Evolutionary conservation across 1,140 invertebrate genomes (phyloP).

Genomic region (Drosophila serrata): DNA sequence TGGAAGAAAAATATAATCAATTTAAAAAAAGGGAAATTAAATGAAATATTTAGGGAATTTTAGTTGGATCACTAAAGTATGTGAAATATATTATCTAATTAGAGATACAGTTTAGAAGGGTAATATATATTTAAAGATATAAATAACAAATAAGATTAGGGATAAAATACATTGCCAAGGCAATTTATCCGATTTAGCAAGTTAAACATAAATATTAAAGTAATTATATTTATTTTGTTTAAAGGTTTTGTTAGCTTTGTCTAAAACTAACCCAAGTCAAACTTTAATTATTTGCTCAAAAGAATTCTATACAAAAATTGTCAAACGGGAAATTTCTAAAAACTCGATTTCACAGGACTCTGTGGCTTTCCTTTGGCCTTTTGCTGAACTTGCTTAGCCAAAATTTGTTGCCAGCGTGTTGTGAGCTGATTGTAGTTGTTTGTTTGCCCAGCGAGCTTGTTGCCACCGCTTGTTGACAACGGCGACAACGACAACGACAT

Average conservation of each 20-base stretch:
- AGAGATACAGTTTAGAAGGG: no score
- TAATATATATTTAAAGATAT: no score
- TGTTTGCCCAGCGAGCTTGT: conserved; percentile 36
- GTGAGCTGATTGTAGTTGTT: conserved; percentile 65
- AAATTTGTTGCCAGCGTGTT: conserved; percentile 61
- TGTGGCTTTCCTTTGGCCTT: conserved; percentile 10
- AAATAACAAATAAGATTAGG: no score
- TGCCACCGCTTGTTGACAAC: conserved; percentile 66
- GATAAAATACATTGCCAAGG: background rate
- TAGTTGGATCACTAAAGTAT: no score
- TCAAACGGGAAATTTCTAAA: background rate
- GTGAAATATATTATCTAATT: no score
- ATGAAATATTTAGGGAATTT: background rate
- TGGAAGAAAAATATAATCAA: conserved; percentile 17
- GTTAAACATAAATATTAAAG: no score
- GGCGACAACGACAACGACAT: conserved; percentile 65
- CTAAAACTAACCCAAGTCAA: no score
- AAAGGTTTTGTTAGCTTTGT: no score
- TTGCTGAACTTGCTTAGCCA: background rate
- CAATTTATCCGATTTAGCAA: no score
- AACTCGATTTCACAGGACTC: conserved; percentile 4
- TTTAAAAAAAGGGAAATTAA: background rate
- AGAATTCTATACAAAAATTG: conserved; percentile 24
- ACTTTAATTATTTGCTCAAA: conserved; percentile 3
- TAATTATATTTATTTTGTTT: no score